Base-by-base conservation (phyloP, 2,888 invertebrate genomes). In the Ormia ochracea region DNA sequence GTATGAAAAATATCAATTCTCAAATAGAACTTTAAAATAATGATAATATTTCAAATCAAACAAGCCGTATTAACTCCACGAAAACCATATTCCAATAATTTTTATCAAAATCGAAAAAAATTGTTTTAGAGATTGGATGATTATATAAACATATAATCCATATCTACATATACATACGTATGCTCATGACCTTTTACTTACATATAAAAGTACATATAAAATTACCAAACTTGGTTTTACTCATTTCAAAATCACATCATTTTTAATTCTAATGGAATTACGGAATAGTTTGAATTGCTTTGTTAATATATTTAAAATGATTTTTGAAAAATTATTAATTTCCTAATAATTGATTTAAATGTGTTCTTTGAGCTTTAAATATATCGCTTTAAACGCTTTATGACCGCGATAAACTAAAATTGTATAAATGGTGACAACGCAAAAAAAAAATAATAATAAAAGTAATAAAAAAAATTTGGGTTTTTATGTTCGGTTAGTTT, bases 401-500 rank as follows among this genome's bases (percentile, higher is more conserved):
- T 68, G 33, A 36, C 17, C 23, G n/a, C 10, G 54, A 10, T 21
- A 26, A 21, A 45, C 9, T 50, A 14, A 14, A 14, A 26, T 45
- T 58, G 36, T 14, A 26, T 26, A 17, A 12, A 3, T 33, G 36
- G 52, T 41, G 33, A 33, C 72, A 63, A 12, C 52, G 23, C n/a
- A 65, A 50, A 33, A 45, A 31, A 19, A 38, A 4, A 28, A 28
- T 4, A 28, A 6, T 4, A 50, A 2, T 21, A 17, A 23, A 26
- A 12, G 6, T 5, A n/a, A 23, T 36, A 50, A 38, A 61, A 12
- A 54, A 26, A 61, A 7, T 28, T 59, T 12, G 17, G 33, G 17
- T 41, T 59, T 59, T 50, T 23, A 38, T 12, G 33, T 41, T 58
- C 31, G 48, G 33, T 61, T 58, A 26, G 58, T 31, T 41, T 63